Conservation (phyloP, 23 tunicate genomes). For the Clavelina lepadiformis region DNA sequence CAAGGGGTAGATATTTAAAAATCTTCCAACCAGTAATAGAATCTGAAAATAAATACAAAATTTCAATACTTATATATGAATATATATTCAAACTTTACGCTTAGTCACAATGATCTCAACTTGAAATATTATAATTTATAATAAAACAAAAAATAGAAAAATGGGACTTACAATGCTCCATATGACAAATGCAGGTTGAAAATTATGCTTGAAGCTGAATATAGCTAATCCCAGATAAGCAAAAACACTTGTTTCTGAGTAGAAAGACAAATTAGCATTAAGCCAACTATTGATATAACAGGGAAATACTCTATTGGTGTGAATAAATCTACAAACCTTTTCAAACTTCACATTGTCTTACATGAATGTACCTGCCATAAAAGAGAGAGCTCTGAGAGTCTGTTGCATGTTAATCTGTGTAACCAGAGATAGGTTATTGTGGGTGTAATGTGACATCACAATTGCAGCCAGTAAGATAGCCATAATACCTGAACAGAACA, state of each 20-base stretch:
- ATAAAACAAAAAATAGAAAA: neutral
- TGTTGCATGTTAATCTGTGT: slow-evolving; percentile 99
- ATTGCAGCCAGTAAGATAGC: slow-evolving; percentile 94
- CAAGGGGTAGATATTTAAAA: slow-evolving; percentile 89
- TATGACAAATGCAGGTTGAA: slow-evolving; percentile 96
- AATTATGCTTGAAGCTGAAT: slow-evolving; percentile 86
- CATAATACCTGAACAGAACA: slow-evolving; percentile 85
- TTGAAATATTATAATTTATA: too few relatives aligned
- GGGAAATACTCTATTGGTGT: neutral
- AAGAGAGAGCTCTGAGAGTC: slow-evolving; percentile 83
- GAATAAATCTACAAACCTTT: too few relatives aligned
- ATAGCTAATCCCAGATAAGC: slow-evolving; percentile 98
- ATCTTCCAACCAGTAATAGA: slow-evolving; percentile 73
- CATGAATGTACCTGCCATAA: slow-evolving; percentile 73
- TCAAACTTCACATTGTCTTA: too few relatives aligned
- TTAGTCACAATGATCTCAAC: too few relatives aligned
- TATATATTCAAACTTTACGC: too few relatives aligned
- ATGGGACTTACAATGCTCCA: slow-evolving; percentile 90
- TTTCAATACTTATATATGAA: too few relatives aligned
- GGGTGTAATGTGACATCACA: slow-evolving; percentile 99
- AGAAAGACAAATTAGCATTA: neutral
- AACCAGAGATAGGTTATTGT: slow-evolving; percentile 90
- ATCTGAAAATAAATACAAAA: slow-evolving; percentile 23
- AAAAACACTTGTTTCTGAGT: slow-evolving; percentile 90
- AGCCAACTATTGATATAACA: neutral